These are phyloP conservation scores for Crambe crambe DNA, from an alignment of 37 sponge, comb jelly and placozoan species.

Conservation along the genomic window DNA sequence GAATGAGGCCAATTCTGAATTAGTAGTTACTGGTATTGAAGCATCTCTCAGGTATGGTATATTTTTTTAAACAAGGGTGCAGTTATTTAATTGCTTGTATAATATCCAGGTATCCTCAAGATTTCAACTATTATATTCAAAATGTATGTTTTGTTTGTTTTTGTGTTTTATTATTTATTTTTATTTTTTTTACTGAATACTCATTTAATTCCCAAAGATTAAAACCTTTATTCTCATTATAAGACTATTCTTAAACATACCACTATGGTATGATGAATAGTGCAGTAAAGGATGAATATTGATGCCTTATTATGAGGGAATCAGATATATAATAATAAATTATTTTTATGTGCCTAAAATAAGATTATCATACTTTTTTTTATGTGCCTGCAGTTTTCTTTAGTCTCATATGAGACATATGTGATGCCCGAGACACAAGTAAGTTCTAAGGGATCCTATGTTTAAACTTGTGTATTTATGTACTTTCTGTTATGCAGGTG, in stretches of 20 bases:
- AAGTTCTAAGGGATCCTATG: background rate
- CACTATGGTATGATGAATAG: background rate
- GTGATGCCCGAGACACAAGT: constrained; percentile 64
- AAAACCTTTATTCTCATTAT: background rate
- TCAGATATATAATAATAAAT: background rate
- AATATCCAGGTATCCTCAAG: constrained; percentile 88
- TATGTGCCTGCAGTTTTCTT: constrained; percentile 66
- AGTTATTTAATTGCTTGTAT: too few species aligned
- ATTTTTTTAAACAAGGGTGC: too few species aligned
- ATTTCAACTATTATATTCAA: constrained; percentile 91
- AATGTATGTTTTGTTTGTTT: constrained; percentile 82
- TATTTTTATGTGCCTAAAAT: too few species aligned
- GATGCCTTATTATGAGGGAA: constrained; percentile 73
- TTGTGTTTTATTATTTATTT: background rate
- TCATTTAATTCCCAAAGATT: constrained; percentile 13
- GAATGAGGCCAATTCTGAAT: constrained; percentile 51
- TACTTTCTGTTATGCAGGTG: constrained; percentile 20
- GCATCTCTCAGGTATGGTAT: constrained; percentile 56
- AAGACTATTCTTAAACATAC: background rate
- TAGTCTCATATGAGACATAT: constrained; percentile 53
- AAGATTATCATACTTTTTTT: too few species aligned
- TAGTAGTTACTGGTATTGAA: constrained; percentile 74
- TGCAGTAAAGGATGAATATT: constrained; percentile 19
- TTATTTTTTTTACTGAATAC: background rate
- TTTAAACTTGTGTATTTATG: background rate